Base-by-base conservation (phyloP, 2,113 vertebrate species). In the Falco punctatus region DNA sequence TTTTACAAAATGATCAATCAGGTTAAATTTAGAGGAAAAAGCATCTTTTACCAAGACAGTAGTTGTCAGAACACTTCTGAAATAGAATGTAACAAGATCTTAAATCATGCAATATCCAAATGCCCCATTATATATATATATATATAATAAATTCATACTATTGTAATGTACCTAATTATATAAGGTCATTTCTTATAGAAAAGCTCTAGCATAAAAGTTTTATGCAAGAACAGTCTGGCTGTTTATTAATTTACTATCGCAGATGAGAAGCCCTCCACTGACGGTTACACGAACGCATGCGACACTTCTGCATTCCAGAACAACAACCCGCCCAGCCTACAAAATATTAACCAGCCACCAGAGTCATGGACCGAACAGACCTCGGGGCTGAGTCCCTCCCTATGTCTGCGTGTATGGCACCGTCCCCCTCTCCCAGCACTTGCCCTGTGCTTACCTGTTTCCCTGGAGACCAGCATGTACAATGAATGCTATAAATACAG, bases 191-290 rank as follows among this genome's bases (percentile, higher is more conserved):
- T 98, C 90, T 97, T 95, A 96, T 91, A 95, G 95, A 97, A 97
- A 97, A 96, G 80, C 92, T 95, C 48, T 20, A 59, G 79, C 73
- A 96, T 95, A 62, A 95, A 97, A 97, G 62, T 97, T 97, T 96
- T 55, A 97, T 95, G 77, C n/a, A 83, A 96, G 87, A 96, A 95
- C 88, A 96, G 88, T 91, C 92, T 96, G 94, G 86, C 89, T 97
- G 92, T 90, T 97, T 94, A 97, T 96, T 96, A 96, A 98, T 97
- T 98, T 81, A 97, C 96, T 80, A 64, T 77, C 22, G 35, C 88
- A 96, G 96, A 94, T 62, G 88, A 97, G 90, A 85, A 92, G 40
- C 44, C 73, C 74, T 93, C 51, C 74, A 40, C 48, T 62, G 88
- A 46, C 22, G 80, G 88, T 75, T 69, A 11, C 54, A 48, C 2